phyloP scores from a whole-genome alignment of 23 tunicate genomes.

The Ascidia mentula region DNA sequence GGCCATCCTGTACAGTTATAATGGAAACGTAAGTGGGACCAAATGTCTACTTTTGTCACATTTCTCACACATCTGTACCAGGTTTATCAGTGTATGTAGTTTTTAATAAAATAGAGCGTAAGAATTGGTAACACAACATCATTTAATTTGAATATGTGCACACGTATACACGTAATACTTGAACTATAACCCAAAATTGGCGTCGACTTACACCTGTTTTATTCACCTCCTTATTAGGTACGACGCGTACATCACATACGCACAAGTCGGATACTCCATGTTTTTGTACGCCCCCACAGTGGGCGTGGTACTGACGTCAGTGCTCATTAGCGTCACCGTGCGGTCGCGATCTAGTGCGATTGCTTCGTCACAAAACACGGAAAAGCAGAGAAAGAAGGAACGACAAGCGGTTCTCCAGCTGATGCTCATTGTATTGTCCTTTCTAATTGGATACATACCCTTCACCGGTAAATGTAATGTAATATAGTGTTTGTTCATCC shows the following conservation, averaged over 20 bases:
- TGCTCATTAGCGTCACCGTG: conserved; percentile 41
- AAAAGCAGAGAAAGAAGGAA: conserved; percentile 25
- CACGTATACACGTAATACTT: too few species aligned
- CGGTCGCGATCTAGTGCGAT: conserved; percentile 14
- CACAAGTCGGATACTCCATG: conserved; percentile 29
- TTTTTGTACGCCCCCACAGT: conserved; percentile 56
- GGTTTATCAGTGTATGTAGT: too few species aligned
- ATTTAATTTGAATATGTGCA: too few species aligned
- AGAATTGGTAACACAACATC: too few species aligned
- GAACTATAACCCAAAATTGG: too few species aligned
- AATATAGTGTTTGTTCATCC: too few species aligned
- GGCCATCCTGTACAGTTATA: conserved; percentile 70
- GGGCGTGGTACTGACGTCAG: conserved; percentile 40
- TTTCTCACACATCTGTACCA: too few species aligned
- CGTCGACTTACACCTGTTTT: too few species aligned
- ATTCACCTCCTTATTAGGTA: too few species aligned
- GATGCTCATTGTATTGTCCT: conserved; percentile 38
- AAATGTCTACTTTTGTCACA: too few species aligned
- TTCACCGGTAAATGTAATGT: conserved; percentile 46
- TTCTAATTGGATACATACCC: conserved; percentile 57
- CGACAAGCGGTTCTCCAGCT: conserved; percentile 40
- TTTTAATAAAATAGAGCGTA: too few species aligned
- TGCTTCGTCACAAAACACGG: conserved; percentile 6
- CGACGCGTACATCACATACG: conserved; percentile 27
- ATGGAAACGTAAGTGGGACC: conserved; percentile 54